phyloP scores from a whole-genome alignment of 2,797 vertebrate species.

The Synanceia verrucosa region DNA sequence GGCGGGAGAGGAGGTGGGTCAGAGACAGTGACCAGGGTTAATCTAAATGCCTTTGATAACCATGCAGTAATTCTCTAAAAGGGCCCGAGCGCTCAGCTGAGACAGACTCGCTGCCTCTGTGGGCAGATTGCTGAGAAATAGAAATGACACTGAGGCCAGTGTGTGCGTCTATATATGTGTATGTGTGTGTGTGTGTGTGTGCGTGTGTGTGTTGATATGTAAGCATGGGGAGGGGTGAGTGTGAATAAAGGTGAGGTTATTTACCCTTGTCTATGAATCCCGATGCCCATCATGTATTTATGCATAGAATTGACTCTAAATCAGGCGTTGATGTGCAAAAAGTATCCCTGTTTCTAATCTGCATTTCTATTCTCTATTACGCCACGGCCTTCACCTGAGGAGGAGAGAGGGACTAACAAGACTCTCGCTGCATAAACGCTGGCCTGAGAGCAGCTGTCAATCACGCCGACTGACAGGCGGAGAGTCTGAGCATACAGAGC shows the following conservation, averaged over 20 bases:
- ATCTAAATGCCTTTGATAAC: slow-evolving; percentile 88
- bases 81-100: slow-evolving; percentile 78
- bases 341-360: slow-evolving; percentile 80
- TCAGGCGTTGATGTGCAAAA: slow-evolving; percentile 80
- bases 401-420: slow-evolving; percentile 66
- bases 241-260: slow-evolving; percentile 76
- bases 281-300: slow-evolving; percentile 84
- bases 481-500: slow-evolving; percentile 39
- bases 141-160: slow-evolving; percentile 79
- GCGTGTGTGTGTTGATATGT: slow-evolving; percentile 4
- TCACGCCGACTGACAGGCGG: slow-evolving; percentile 81
- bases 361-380: slow-evolving; percentile 82
- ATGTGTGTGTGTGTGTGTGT: slow-evolving; percentile 40
- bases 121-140: slow-evolving; percentile 79
- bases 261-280: slow-evolving; percentile 81
- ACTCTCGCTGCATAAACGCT: slow-evolving; percentile 62
- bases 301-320: slow-evolving; percentile 86
- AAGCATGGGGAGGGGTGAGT: slow-evolving; percentile 36
- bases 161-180: slow-evolving; percentile 43
- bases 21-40: slow-evolving; percentile 86
- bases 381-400: slow-evolving; percentile 77
- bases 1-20: slow-evolving; percentile 77
- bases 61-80: slow-evolving; percentile 85
- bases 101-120: slow-evolving; percentile 73
- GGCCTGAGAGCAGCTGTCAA: slow-evolving; percentile 73